phyloP scores from a whole-genome alignment of 2,888 invertebrate genomes.

The Tuta absoluta region DNA sequence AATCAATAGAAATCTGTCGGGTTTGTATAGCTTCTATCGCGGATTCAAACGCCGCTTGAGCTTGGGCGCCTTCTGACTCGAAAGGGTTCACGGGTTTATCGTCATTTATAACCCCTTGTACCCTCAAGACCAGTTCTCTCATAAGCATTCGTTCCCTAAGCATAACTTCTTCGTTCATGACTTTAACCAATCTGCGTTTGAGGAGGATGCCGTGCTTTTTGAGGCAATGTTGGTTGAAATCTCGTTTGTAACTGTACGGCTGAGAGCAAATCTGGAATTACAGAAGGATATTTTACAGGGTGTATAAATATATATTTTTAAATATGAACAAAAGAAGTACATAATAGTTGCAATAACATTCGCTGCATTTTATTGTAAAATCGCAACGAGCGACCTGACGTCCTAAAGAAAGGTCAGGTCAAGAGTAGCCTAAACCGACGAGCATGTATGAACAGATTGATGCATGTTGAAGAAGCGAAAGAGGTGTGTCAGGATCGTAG shows the following conservation, averaged over 20 bases:
- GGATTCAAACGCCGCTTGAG: constrained; percentile 51
- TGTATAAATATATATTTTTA: no score
- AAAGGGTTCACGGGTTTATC: constrained; percentile 54
- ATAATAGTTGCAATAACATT: no score
- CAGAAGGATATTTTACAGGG: background rate
- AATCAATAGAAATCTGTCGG: constrained; percentile 45
- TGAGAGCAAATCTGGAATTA: constrained; percentile 64
- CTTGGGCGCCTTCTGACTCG: constrained; percentile 49
- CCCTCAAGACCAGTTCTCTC: constrained; percentile 50
- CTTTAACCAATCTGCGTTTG: constrained; percentile 52
- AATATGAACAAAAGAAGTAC: no score
- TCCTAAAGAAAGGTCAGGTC: no score
- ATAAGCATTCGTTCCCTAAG: constrained; percentile 53
- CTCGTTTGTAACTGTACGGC: constrained; percentile 69
- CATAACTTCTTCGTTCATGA: constrained; percentile 66
- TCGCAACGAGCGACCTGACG: no score
- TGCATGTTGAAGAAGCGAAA: no score
- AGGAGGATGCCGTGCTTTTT: constrained; percentile 67
- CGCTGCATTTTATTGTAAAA: no score
- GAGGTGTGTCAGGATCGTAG: no score
- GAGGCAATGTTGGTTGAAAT: constrained; percentile 66
- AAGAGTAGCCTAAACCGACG: no score
- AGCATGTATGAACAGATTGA: no score
- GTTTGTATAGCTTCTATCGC: constrained; percentile 51
- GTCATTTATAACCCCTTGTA: constrained; percentile 47